Percentiles rank a stretch among this genome's conserved stretches.
Conservation (phyloP, 1,140 invertebrate species). For the Drosophila seguyi region DNA sequence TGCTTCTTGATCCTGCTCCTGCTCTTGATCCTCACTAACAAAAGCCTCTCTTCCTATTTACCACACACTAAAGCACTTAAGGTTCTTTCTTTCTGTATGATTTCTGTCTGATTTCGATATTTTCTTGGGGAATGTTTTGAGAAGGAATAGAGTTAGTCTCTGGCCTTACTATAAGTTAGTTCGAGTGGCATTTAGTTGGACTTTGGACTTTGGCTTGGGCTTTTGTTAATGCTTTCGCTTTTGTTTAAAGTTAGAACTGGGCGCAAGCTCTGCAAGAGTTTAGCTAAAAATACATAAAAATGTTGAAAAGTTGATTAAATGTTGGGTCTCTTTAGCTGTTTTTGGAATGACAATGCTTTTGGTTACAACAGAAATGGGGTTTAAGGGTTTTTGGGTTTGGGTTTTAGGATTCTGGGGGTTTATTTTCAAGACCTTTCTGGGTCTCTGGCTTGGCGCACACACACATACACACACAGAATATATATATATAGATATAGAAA, state of each 20-base stretch:
- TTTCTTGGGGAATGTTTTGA: neutral
- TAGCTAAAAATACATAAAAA: conserved; percentile 82
- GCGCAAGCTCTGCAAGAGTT: conserved; percentile 76
- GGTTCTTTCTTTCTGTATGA: conserved; percentile 2
- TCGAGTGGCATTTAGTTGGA: conserved; percentile 17
- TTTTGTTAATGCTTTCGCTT: conserved; percentile 23
- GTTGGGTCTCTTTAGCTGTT: conserved; percentile 3
- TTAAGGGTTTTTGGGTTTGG: conserved; percentile 1
- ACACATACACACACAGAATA: conserved; percentile 8
- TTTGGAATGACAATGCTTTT: conserved; percentile 17
- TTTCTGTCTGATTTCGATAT: conserved; percentile 7
- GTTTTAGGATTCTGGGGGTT: too few species aligned
- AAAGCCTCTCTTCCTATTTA: conserved; percentile 10
- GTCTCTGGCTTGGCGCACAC: conserved; percentile 11
- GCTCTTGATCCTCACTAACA: neutral
- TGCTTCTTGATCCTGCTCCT: too few species aligned
- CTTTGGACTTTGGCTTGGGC: conserved; percentile 12
- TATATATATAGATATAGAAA: conserved; percentile 7
- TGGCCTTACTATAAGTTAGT: conserved; percentile 10
- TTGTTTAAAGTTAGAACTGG: conserved; percentile 63
- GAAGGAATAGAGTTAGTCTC: conserved; percentile 11
- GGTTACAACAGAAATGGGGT: neutral
- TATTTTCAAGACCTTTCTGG: too few species aligned
- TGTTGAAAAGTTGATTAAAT: conserved; percentile 63
- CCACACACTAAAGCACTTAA: conserved; percentile 29